Evolutionary conservation across 2,113 vertebrate species (phyloP), one percentile per base, ranked within the genome.

Genomic region (Zosterops borbonicus): DNA sequence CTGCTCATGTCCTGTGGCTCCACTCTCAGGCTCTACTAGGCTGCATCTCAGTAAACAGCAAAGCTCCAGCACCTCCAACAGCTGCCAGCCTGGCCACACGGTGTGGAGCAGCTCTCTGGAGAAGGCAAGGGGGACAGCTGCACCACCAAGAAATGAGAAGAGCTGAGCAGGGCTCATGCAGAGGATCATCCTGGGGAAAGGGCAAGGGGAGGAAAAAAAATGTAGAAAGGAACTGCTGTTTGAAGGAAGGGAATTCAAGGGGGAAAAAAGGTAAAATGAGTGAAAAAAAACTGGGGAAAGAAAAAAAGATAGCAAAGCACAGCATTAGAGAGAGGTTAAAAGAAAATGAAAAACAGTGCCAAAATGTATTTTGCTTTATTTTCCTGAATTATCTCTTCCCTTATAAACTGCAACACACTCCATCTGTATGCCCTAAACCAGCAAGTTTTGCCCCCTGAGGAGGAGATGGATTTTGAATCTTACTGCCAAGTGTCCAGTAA

Each of bases 381-480:
- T 79, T 77, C 22, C 31, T 39, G 58, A 82, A 83, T 80, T 76
- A 47, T 52, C 14, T 90, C 41, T 73, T 71, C 76, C 44, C 31
- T 81, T 89, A 74, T 8, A 65, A 90, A 89, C 25, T 53, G n/a
- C 37, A 89, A 29, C 12, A 63, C 14, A 27, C 9, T 42, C 29
- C 39, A 24, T 12, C 31, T 37, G 11, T 65, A 77, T 0, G 2
- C 56, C 47, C 33, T 52, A 92, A 58, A 90, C 8, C 29, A 82
- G 35, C 15, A 78, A 59, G 63, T 69, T 90, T 73, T 90, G 18
- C 8, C 28, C 46, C 31, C 59, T 31, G 18, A 91, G 21, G 9
- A 91, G 12, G 24, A 87, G 44, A 73, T 44, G n/a, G 29, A 79
- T 68, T 91, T 83, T 87, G 60, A 79, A 69, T 56, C 67, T 76